These are phyloP conservation scores for Conger conger DNA, from an alignment of 2,113 vertebrate genomes.

Conservation along the genomic window DNA sequence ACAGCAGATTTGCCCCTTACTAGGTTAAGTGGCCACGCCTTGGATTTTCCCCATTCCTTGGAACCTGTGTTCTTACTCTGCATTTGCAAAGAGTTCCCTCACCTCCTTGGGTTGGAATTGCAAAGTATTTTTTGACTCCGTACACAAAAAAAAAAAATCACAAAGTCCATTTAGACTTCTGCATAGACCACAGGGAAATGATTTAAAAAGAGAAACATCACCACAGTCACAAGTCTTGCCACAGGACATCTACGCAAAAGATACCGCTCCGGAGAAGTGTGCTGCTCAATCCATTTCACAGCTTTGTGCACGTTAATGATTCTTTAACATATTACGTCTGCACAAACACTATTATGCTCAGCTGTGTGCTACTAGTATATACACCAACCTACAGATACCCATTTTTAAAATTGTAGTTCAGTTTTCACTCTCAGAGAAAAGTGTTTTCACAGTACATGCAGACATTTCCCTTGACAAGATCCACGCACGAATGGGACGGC, in stretches of 20 bases:
- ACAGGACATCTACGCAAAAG: background rate
- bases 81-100: background rate
- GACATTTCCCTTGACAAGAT: background rate
- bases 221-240: background rate
- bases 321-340: background rate
- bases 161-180: background rate
- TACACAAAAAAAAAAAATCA: constrained; percentile 4
- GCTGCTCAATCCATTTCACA: background rate
- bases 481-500: background rate
- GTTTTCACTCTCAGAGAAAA: constrained; percentile 6
- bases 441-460: background rate
- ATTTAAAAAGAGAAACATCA: background rate
- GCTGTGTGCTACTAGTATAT: background rate
- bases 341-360: background rate
- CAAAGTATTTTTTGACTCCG: background rate
- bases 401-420: background rate
- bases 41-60: background rate
- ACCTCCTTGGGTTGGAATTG: background rate
- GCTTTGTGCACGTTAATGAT: background rate
- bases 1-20: constrained; percentile 34
- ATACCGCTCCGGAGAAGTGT: background rate
- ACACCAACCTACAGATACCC: background rate
- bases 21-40: constrained; percentile 2
- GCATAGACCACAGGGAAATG: background rate
- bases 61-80: background rate